Evolutionary conservation across 1,140 invertebrate species (phyloP), one percentile per base, ranked within the genome.

Genomic region (Dolichoris vasculosae): DNA sequence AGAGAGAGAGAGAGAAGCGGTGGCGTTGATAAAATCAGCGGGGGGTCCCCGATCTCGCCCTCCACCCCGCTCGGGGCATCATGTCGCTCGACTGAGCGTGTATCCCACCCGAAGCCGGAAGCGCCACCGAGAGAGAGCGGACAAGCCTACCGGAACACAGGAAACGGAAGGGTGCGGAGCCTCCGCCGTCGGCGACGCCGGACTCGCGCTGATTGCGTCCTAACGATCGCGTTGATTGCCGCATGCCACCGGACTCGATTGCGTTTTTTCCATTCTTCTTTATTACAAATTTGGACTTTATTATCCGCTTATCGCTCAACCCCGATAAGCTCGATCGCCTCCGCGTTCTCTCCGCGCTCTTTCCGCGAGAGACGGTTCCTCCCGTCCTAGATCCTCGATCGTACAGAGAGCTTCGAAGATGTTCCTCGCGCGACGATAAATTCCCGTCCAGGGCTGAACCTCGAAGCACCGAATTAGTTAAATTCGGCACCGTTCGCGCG

Each of bases 81-180:
- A 87, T 84, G 85, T 81, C 86, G 87, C 85, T 88, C 87, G 87
- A 86, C 78, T 89, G 87, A 90, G 88, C 89, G 89, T 89, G 89
- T 89, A 89, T 90, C 89, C 89, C 89, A 88, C 86, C 82, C 63
- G 76, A 85, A 79, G 83, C 87, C 81, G 87, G 88, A 87, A 87
- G 86, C 77, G 81, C 46, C 67, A 30, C 20, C n/a, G 43, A 46
- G 43, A 46, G 43, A 51, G 64, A 79, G 79, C 75, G 86, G 87
- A 86, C 88, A 89, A 90, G 86, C 88, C 88, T 90, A 90, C 89
- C 89, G 89, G 89, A 90, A 90, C 89, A 90, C 89, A 88, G 89
- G 89, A 90, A 90, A 87, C 89, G 89, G 89, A 90, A 89, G 88
- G 89, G 89, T 86, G 89, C 88, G 89, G 88, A 89, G 79, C 76